Evolutionary conservation across 2,888 invertebrate species (phyloP).

Genomic region (Dolomedes plantarius): DNA sequence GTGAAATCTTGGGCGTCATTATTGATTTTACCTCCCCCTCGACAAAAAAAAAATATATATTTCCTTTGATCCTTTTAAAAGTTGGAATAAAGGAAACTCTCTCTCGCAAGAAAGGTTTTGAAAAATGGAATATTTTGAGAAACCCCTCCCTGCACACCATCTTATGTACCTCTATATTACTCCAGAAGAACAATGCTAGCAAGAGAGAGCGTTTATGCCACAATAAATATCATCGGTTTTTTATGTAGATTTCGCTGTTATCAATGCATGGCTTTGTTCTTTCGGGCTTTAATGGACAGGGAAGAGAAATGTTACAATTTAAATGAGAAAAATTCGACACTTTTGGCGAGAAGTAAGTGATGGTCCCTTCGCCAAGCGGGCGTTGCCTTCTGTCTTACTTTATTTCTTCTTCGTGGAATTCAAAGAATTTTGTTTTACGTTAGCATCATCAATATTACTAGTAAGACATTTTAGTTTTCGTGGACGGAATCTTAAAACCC

Average conservation of each 20-base stretch:
- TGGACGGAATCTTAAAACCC: too few species aligned
- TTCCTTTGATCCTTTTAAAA: constrained; percentile 54
- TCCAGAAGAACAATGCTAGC: neutral
- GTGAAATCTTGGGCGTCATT: constrained; percentile 54
- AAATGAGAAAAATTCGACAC: constrained; percentile 12
- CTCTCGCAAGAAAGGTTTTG: constrained; percentile 21
- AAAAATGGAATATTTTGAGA: constrained; percentile 60
- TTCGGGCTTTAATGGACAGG: neutral
- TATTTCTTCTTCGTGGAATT: neutral
- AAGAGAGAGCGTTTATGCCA: neutral
- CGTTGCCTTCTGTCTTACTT: neutral
- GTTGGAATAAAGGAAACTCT: constrained; percentile 53
- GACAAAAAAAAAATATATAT: constrained; percentile 37
- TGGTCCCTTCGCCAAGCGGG: neutral
- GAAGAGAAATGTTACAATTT: constrained; percentile 12
- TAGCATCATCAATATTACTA: neutral
- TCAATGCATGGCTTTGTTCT: constrained; percentile 13
- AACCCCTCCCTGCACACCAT: neutral
- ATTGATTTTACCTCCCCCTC: constrained; percentile 44
- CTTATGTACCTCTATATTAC: constrained; percentile 1
- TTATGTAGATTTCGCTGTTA: constrained; percentile 16
- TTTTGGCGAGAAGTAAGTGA: neutral
- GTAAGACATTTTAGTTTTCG: too few species aligned
- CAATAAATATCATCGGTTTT: constrained; percentile 18
- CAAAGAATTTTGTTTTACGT: neutral